phyloP scores from a whole-genome alignment of 92 coral and sea anemone species.

The Hydrozoanthus gracilis region DNA sequence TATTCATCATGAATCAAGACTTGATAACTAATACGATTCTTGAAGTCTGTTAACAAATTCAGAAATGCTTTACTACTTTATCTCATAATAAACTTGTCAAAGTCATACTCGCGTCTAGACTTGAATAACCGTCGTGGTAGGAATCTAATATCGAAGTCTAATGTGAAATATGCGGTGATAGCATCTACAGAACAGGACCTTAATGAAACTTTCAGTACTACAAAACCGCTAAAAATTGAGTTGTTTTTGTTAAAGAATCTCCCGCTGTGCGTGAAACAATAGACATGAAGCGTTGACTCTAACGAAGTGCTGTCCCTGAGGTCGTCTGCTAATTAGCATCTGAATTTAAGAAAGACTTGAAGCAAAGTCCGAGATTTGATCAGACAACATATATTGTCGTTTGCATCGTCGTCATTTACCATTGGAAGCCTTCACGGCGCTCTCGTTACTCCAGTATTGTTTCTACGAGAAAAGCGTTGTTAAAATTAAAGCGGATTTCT shows the following conservation, averaged over 20 bases:
- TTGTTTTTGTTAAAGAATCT: conserved; percentile 15
- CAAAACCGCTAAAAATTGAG: conserved; percentile 1
- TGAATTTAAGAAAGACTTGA: conserved; percentile 1
- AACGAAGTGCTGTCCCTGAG: conserved; percentile 23
- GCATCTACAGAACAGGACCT: background rate
- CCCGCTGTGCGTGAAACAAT: conserved; percentile 37
- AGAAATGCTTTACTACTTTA: background rate
- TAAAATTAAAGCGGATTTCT: background rate
- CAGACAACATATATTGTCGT: background rate
- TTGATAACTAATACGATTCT: background rate
- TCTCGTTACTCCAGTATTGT: background rate
- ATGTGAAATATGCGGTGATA: background rate
- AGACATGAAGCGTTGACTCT: conserved; percentile 18
- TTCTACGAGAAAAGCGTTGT: background rate
- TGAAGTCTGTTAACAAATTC: background rate
- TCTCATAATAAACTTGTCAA: background rate
- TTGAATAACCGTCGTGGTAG: background rate
- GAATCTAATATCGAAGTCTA: background rate
- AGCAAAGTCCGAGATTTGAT: background rate
- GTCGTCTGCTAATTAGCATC: conserved; percentile 23
- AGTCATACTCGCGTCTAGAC: background rate
- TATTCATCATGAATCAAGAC: background rate
- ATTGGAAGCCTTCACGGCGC: background rate
- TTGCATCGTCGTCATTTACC: background rate
- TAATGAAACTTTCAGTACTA: background rate